Evolutionary conservation across 1,140 invertebrate species (phyloP), one percentile per base, ranked within the genome.

Genomic region (Phymastichus coffea): DNA sequence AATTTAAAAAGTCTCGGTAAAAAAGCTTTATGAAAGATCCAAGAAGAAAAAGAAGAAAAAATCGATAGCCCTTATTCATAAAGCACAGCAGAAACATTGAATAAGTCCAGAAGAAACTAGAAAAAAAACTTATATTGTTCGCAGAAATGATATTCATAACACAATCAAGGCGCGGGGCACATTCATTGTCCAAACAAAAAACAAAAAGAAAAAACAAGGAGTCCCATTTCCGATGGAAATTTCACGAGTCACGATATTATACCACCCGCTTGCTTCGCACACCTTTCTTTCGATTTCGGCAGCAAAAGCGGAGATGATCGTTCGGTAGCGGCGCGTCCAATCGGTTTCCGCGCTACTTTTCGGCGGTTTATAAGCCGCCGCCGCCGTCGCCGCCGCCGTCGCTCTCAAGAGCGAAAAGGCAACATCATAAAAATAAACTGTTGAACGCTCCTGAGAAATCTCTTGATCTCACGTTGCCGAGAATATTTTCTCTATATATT

Each of bases 251-350:
- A 58, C 14, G 47, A 58, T 49, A 58, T 58, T 58, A 40, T 26
- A n/a, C n/a, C 8, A 33, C 35, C 26, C 19, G 38, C 38, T 20
- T 58, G n/a, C n/a, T n/a, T n/a, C n/a, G n/a, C n/a, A n/a, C n/a
- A n/a, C n/a, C n/a, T n/a, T n/a, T n/a, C n/a, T n/a, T n/a, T n/a
- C n/a, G n/a, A n/a, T n/a, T n/a, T n/a, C n/a, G n/a, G n/a, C n/a
- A n/a, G n/a, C n/a, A n/a, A n/a, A 28, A 46, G 17, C 40, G 40
- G 17, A 22, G 0, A 2, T 15, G 56, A 64, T 46, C 59, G 66
- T 66, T 64, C 63, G 63, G 67, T 65, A 66, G 70, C n/a, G n/a
- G n/a, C 64, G 67, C 63, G 63, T 64, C 67, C 33, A 68, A 70
- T 70, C 63, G 49, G 58, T 70, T 70, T 64, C 58, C 64, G 48